Evolutionary conservation across 2,113 vertebrate genomes (phyloP), one percentile per base, ranked within the genome.

Genomic region (Delphinus delphis): DNA sequence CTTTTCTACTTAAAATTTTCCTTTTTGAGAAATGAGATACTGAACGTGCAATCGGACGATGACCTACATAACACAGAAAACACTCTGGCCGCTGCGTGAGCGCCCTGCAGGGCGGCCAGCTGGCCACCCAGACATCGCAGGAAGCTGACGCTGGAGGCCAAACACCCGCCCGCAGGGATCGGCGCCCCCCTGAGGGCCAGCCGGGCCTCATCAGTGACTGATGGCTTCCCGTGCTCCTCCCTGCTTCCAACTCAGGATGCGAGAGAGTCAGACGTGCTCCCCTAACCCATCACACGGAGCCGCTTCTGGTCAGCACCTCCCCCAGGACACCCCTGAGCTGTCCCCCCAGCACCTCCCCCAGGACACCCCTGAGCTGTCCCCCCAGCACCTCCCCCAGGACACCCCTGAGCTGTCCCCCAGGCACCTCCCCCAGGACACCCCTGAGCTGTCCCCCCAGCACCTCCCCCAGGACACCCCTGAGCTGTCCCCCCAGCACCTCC

Each of bases 111-210:
- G 63, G 83, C 36, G 6, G 63, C 83, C 8, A 1, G 44, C 2
- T 53, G 4, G 31, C 1, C 12, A 17, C 50, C 44, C 15, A 25
- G 2, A 55, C 38, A 3, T 8, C 47, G 6, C 47, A 20, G 55
- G 55, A 41, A 2, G 9, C 15, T 20, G 36, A 28, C 25, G 8
- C 47, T 0, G 2, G 65, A 70, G 17, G 1, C 47, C 15, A 8
- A 26, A 55, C 25, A 0, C 18, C 15, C 5, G 0, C n/a, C 2
- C 5, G 41, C 4, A 1, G 65, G 73, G 14, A 3, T 41, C 4
- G 1, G 5, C 1, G 50, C 50, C 50, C 50, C 15, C 50, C 50
- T 17, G 50, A 17, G 0, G 15, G 50, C 50, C 5, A 5, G 50
- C 50, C 50, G 14, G 50, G 15, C 50, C 50, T 53, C 15, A 53